phyloP scores from a whole-genome alignment of 2,113 vertebrate genomes.

The Sceloporus undulatus region DNA sequence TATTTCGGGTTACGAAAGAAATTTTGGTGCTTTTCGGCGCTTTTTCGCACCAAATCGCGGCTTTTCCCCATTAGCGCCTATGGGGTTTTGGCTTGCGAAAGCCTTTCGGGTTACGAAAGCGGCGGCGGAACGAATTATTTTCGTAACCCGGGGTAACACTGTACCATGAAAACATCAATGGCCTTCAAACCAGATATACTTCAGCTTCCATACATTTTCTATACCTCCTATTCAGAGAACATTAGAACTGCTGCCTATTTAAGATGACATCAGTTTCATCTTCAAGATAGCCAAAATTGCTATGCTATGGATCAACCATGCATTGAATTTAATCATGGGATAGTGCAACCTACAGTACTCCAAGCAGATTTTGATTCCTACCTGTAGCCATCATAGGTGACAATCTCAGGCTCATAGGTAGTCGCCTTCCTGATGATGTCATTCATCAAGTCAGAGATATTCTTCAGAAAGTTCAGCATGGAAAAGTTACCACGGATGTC shows the following conservation, averaged over 20 bases:
- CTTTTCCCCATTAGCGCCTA: too few relatives aligned
- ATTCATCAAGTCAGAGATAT: conserved; percentile 11
- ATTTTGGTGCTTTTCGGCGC: too few relatives aligned
- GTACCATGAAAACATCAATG: neutral
- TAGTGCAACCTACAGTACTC: neutral
- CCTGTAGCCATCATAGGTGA: conserved; percentile 24
- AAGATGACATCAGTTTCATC: neutral
- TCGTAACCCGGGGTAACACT: too few relatives aligned
- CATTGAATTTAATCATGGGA: neutral
- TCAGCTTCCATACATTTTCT: neutral
- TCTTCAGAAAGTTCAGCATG: conserved; percentile 1
- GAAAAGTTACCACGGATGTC: conserved; percentile 51
- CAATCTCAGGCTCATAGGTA: neutral
- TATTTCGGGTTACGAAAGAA: too few relatives aligned
- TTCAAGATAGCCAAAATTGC: neutral
- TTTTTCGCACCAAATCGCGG: too few relatives aligned
- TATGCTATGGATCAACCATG: neutral
- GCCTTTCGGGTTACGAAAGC: too few relatives aligned
- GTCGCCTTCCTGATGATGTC: rapidly evolving
- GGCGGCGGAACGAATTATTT: too few relatives aligned
- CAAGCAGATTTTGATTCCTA: neutral
- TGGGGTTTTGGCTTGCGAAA: too few relatives aligned
- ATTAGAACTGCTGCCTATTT: neutral
- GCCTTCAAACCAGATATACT: neutral
- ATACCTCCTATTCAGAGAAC: neutral